Evolutionary conservation across 2,888 invertebrate genomes (phyloP), one percentile per base, ranked within the genome.

Genomic region (Baccha elongata): DNA sequence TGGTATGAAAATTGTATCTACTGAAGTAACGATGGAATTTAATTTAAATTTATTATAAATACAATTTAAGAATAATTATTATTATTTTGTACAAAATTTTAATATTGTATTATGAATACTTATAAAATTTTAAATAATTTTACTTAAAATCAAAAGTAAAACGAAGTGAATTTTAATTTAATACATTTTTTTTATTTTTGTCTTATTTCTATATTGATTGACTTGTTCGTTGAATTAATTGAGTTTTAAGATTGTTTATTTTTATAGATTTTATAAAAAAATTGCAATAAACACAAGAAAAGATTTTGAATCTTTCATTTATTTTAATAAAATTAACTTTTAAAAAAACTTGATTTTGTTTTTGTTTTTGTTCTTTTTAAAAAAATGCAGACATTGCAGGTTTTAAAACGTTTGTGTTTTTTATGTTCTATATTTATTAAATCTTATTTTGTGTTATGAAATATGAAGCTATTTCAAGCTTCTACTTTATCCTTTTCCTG

Each of bases 141-240:
- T 55, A 2, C 19, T 7, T 10, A 19, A 32, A 50, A 26, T 32
- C 40, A n/a, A 52, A 52, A 64, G 23, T 32, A 13, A 71, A 50
- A 11, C 37, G n/a, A 58, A 58, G 23, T 21, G 32, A 50, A 40
- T 53, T 55, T 37, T 53, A n/a, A 23, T 37, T 53, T n/a, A 23
- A 23, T n/a, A 8, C 29, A 10, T 26, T 58, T 40, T 62, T 26
- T n/a, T n/a, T n/a, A 21, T 40, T 40, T 42, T 6, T 40, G 37
- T 42, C 35, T 6, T 32, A 19, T 13, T 21, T 13, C 50, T 10
- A 32, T 48, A 13, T n/a, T 46, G 17, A 55, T 8, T 37, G 44
- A 32, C 50, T 21, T 35, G 11, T 68, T 68, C 68, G 58, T 29
- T 68, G 58, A 68, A 75, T 44, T 46, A 62, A 62, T 75, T 62